A percentile compares a stretch with the other conserved stretches of the same genome.
phyloP scores from a whole-genome alignment of 1,140 invertebrate species.

The Galleria mellonella region DNA sequence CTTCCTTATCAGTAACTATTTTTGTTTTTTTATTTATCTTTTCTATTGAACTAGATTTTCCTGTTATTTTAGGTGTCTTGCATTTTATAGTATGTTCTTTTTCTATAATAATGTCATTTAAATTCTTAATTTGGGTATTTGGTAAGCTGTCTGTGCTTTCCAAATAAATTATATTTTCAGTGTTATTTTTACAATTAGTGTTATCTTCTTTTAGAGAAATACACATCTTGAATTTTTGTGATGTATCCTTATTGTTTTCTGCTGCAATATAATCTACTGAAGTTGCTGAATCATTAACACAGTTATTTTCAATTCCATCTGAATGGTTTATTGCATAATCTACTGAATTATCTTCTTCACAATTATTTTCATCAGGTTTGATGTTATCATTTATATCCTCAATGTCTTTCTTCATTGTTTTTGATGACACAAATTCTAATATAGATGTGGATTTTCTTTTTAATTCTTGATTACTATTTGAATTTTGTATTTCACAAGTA shows the following conservation, averaged over 20 bases:
- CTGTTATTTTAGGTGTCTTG: slow-evolving; percentile 29
- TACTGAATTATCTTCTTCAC: slow-evolving; percentile 3
- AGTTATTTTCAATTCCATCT: no score
- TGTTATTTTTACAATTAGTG: slow-evolving; percentile 9
- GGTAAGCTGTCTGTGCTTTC: slow-evolving; percentile 46
- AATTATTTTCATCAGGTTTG: slow-evolving; percentile 5
- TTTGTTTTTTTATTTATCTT: slow-evolving; percentile 22
- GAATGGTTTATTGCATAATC: neutral
- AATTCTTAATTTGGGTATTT: slow-evolving; percentile 55
- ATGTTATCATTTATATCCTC: slow-evolving; percentile 2
- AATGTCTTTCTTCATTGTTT: slow-evolving; percentile 1
- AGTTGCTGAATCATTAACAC: no score
- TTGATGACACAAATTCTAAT: slow-evolving; percentile 37
- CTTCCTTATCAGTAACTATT: slow-evolving; percentile 52
- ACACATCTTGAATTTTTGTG: neutral
- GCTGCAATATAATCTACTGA: neutral
- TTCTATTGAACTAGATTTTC: slow-evolving; percentile 15
- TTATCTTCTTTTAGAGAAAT: no score
- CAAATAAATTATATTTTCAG: slow-evolving; percentile 49
- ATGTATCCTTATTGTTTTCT: neutral
- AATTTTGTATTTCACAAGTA: slow-evolving; percentile 7
- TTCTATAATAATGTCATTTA: slow-evolving; percentile 43
- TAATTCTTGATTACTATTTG: slow-evolving; percentile 29
- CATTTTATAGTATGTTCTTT: slow-evolving; percentile 45
- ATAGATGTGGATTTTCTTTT: slow-evolving; percentile 55